Evolutionary conservation across 2,113 vertebrate species (phyloP).

Genomic region (Aix galericulata): DNA sequence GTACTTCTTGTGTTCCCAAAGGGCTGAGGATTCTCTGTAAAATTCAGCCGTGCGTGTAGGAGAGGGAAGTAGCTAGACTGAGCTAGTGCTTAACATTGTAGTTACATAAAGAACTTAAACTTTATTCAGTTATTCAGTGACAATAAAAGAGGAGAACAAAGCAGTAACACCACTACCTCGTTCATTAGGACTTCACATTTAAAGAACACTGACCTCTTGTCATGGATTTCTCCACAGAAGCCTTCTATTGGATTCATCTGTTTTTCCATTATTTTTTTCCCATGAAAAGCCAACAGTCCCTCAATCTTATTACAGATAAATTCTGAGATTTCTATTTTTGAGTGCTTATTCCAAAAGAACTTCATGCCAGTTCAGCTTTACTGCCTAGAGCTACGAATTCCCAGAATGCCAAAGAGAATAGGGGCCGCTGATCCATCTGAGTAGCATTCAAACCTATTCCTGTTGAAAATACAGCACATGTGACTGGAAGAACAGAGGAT

Average conservation of each 20-base stretch:
- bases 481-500: background rate
- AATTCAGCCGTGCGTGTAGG: slow-evolving; percentile 12
- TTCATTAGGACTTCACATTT: background rate
- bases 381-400: background rate
- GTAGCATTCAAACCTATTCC: background rate
- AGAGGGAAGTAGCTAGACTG: background rate
- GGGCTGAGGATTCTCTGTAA: slow-evolving; percentile 30
- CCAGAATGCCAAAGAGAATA: background rate
- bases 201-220: background rate
- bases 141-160: slow-evolving; percentile 19
- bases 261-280: background rate
- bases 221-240: slow-evolving; percentile 1
- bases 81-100: background rate
- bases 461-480: background rate
- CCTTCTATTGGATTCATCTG: background rate
- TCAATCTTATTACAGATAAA: background rate
- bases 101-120: background rate
- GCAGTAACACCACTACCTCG: background rate
- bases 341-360: background rate
- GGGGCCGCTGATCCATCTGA: background rate
- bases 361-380: background rate
- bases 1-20: slow-evolving; percentile 1
- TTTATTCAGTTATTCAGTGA: background rate
- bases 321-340: background rate
- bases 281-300: background rate